Conservation (phyloP, 2,797 vertebrate species). For the Taeniopygia guttata region DNA sequence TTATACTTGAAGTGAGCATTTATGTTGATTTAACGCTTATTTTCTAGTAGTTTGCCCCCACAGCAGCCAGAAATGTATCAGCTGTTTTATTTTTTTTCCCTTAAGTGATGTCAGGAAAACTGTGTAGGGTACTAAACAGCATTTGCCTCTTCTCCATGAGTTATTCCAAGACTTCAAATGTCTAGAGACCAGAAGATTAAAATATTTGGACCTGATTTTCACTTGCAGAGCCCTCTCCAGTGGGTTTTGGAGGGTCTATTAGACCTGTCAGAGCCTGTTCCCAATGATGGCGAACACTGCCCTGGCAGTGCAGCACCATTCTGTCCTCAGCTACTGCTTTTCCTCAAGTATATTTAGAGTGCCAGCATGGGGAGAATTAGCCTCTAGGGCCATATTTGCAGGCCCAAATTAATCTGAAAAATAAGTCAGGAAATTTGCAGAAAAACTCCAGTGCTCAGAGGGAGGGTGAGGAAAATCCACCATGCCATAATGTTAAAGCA, state of each 20-base stretch:
- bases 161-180: background rate
- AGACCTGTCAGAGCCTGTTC: background rate
- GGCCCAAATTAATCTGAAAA: background rate
- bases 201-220: background rate
- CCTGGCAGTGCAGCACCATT: background rate
- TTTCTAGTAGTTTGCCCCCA: background rate
- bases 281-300: background rate
- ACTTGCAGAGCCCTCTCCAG: background rate
- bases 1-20: background rate
- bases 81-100: too few species aligned
- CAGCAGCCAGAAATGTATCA: background rate
- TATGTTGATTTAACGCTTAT: background rate
- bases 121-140: fast-evolving
- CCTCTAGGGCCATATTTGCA: background rate
- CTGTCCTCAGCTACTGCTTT: background rate
- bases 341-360: background rate
- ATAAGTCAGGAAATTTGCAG: background rate
- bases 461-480: background rate
- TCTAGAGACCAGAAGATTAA: background rate
- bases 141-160: background rate
- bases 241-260: background rate
- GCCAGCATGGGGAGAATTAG: background rate
- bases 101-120: background rate
- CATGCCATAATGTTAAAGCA: background rate
- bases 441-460: background rate